Evolutionary conservation across 2,113 vertebrate species (phyloP).

Genomic region (Rhynchopsitta pachyrhyncha): DNA sequence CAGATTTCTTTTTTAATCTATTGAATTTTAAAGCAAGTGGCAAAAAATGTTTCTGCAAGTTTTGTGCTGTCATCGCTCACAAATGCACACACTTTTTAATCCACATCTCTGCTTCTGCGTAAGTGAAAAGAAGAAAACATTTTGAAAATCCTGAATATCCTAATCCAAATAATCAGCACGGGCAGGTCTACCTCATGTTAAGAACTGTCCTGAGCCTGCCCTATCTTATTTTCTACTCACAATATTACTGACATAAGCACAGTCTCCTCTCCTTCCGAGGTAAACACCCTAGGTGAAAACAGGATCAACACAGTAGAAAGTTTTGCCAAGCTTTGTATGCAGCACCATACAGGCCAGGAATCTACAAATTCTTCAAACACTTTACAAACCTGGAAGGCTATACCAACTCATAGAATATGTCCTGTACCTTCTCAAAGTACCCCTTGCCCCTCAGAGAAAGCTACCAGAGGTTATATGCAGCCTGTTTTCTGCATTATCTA

Average conservation of each 20-base stretch:
- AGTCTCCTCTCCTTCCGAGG: background rate
- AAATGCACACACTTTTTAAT: background rate
- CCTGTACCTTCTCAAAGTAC: background rate
- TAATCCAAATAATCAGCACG: background rate
- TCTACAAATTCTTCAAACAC: background rate
- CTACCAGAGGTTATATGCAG: background rate
- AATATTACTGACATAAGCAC: background rate
- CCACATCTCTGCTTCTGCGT: background rate
- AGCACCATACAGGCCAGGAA: rapidly evolving
- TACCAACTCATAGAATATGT: background rate
- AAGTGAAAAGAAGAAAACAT: background rate
- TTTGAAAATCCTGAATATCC: background rate
- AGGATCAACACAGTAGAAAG: background rate
- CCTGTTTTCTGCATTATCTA: background rate
- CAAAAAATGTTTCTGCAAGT: background rate
- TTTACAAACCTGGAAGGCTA: background rate
- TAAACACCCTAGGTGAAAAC: background rate
- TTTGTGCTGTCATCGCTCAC: background rate
- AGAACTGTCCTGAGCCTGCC: background rate
- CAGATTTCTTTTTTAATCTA: background rate
- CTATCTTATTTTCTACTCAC: background rate
- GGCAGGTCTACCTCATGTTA: background rate
- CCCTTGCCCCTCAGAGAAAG: background rate
- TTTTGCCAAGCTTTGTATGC: background rate
- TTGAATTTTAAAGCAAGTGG: background rate